Base-by-base conservation (phyloP, 2,888 invertebrate genomes). In the Hydriomena furcata region DNA sequence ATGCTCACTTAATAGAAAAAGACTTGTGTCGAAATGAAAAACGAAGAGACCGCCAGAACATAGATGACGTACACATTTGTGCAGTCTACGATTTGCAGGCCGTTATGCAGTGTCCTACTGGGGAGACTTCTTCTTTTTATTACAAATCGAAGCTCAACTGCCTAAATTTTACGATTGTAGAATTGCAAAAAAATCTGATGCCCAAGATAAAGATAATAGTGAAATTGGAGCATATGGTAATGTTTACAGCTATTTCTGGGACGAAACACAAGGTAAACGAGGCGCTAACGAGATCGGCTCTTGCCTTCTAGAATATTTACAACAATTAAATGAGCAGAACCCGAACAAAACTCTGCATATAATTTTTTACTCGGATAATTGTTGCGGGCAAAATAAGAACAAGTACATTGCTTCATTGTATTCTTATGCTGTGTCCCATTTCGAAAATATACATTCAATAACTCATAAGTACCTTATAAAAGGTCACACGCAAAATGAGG, bases 381-480 rank as follows among this genome's bases (percentile, higher is more conserved):
- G 5, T 66, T 66, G n/a, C 30, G 49, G 60, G 21, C 65, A 63
- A 58, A 59, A 63, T 42, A 48, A 38, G 24, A n/a, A n/a, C n/a
- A n/a, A n/a, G n/a, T n/a, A n/a, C n/a, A n/a, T n/a, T n/a, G n/a
- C n/a, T n/a, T n/a, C n/a, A n/a, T n/a, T n/a, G n/a, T n/a, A n/a
- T n/a, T n/a, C n/a, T n/a, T n/a, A n/a, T n/a, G n/a, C n/a, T n/a
- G n/a, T n/a, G n/a, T n/a, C n/a, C n/a, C n/a, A n/a, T n/a, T n/a
- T n/a, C n/a, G n/a, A n/a, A n/a, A n/a, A n/a, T n/a, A n/a, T n/a
- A n/a, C n/a, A n/a, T n/a, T n/a, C n/a, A n/a, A n/a, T n/a, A n/a
- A n/a, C n/a, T n/a, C n/a, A n/a, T n/a, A n/a, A n/a, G n/a, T n/a
- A n/a, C n/a, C n/a, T n/a, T n/a, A n/a, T n/a, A n/a, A n/a, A n/a